These are phyloP conservation scores for Prosapia bicincta DNA, from an alignment of 2,888 invertebrate genomes.

Conservation along the genomic window DNA sequence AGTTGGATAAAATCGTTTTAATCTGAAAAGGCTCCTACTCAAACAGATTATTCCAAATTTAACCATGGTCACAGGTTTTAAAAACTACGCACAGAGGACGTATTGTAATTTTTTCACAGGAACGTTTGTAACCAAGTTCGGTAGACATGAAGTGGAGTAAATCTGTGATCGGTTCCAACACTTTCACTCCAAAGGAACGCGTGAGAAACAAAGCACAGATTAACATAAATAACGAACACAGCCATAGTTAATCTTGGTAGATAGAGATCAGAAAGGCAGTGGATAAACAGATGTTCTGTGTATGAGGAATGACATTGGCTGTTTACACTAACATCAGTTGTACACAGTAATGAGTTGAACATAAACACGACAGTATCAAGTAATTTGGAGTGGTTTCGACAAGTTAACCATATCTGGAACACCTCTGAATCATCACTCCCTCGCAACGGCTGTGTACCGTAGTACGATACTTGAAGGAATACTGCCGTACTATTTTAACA, in stretches of 20 bases:
- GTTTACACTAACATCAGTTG: background rate
- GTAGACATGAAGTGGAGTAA: too few species aligned
- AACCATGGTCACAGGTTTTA: too few species aligned
- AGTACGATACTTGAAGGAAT: too few species aligned
- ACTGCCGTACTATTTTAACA: too few species aligned
- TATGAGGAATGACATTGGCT: background rate
- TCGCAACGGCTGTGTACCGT: too few species aligned
- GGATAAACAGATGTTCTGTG: background rate
- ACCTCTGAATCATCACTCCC: background rate
- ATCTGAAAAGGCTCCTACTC: too few species aligned
- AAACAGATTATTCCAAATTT: too few species aligned
- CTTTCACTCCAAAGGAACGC: background rate
- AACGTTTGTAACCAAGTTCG: too few species aligned
- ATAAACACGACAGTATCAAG: background rate
- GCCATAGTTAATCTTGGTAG: background rate
- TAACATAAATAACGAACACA: background rate
- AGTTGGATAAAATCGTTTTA: too few species aligned
- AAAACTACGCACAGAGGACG: too few species aligned
- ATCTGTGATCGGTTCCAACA: background rate
- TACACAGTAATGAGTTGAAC: background rate
- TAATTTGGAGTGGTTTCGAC: background rate
- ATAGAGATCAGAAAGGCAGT: background rate
- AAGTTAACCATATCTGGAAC: background rate
- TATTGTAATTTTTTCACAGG: too few species aligned
- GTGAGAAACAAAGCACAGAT: background rate